Base-by-base conservation (phyloP, 2,888 invertebrate species). In the Leptinotarsa tumamoca region DNA sequence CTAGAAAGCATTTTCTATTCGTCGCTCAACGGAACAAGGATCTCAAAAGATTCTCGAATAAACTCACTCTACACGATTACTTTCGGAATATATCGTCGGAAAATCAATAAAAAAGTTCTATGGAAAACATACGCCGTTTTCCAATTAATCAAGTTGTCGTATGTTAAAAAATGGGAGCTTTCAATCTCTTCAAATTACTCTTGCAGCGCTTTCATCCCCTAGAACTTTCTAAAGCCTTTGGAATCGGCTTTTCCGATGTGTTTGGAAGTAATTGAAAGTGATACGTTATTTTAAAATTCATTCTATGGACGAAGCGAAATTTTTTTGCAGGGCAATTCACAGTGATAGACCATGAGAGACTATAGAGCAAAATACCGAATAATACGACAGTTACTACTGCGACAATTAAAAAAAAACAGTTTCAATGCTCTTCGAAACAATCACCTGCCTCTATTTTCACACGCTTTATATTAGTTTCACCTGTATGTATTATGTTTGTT, bases 61-160 rank as follows among this genome's bases (percentile, higher is more conserved):
- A 7, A 63, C 33, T 27, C 33, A 33, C n/a, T 43, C 27, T 14
- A 17, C n/a, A n/a, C 43, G 63, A 63, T 33, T 43, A 33, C 14
- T n/a, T 33, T 17, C 43, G 10, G 10, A 33, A n/a, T 17, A 18
- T 17, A 63, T 63, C 63, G 43, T 33, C 7, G 4, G 15, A 63
- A 33, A 63, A 63, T 43, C 63, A 33, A 63, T 63, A 27, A n/a
- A 63, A 23, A 63, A 63, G 10, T 63, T 63, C 43, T 63, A 17
- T 33, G 43, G 43, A 43, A 43, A 43, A 43, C 10, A 10, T 43
- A 43, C 63, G 63, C 33, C 7, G 63, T 5, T 63, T 63, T 63
- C 33, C 63, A 43, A 63, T 63, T 63, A 63, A 63, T 63, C 63
- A 63, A 43, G 17, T 27, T 63, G 63, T 63, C 63, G 63, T 63